A percentile compares a stretch with the other conserved stretches of the same genome.
Evolutionary conservation across 2,888 invertebrate genomes (phyloP).

Genomic region (Stenoptilia bipunctidactyla): DNA sequence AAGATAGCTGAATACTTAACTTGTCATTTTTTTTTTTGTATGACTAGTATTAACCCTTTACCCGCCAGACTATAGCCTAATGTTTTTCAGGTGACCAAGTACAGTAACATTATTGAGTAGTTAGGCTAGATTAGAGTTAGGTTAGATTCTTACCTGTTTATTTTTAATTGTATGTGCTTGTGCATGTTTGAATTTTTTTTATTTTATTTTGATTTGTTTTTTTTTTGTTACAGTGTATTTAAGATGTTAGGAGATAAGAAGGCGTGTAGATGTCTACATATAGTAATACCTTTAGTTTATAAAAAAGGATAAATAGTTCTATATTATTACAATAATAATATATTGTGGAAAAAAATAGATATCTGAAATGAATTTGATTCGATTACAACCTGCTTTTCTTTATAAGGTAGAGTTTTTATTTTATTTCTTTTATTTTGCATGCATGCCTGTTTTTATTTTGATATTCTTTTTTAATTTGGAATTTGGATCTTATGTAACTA

Average conservation of each 20-base stretch:
- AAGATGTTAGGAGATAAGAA: constrained; percentile 61
- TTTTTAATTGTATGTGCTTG: too few relatives aligned
- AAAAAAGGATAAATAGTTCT: constrained; percentile 68
- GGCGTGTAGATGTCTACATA: constrained; percentile 64
- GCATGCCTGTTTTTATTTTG: constrained; percentile 15
- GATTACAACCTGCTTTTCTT: constrained; percentile 54
- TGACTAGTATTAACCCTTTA: too few relatives aligned
- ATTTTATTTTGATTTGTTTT: constrained; percentile 21
- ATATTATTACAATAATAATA: constrained; percentile 71
- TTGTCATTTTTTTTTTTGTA: too few relatives aligned
- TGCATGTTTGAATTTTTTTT: constrained; percentile 29
- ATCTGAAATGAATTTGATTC: constrained; percentile 51
- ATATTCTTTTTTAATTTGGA: too few relatives aligned
- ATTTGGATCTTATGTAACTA: too few relatives aligned
- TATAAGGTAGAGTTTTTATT: constrained; percentile 43
- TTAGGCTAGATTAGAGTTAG: too few relatives aligned
- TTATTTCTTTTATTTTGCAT: constrained; percentile 35
- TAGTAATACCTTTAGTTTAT: constrained; percentile 66
- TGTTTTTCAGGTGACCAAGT: too few relatives aligned
- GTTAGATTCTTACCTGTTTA: too few relatives aligned
- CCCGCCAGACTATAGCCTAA: too few relatives aligned
- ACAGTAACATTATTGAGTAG: too few relatives aligned
- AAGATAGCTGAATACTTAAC: too few relatives aligned
- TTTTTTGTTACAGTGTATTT: constrained; percentile 69
- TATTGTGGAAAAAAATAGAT: constrained; percentile 49